phyloP scores from a whole-genome alignment of 2,888 invertebrate genomes.

The Deroplatys truncata region DNA sequence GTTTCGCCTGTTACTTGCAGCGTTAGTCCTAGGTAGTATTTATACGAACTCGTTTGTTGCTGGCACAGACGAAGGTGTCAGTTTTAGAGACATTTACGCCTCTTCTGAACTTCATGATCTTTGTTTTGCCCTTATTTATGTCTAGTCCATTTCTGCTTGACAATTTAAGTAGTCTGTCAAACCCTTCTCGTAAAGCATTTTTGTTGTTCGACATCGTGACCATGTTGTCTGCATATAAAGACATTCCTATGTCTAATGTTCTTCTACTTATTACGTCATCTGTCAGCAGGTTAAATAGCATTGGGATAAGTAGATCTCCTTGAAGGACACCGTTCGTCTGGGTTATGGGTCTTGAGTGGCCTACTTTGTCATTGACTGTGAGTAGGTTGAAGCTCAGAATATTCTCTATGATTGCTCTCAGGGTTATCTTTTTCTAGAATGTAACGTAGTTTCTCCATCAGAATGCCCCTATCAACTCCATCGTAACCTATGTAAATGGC shows the following conservation, averaged over 20 bases:
- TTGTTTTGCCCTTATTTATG: too few relatives aligned
- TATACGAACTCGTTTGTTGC: too few relatives aligned
- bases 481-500: not conserved
- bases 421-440: not conserved
- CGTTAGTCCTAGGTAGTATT: too few relatives aligned
- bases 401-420: not conserved
- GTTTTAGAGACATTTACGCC: too few relatives aligned
- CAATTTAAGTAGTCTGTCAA: too few relatives aligned
- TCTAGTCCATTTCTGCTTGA: too few relatives aligned
- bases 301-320: not conserved
- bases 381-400: not conserved
- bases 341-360: not conserved
- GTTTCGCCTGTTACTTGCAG: accelerated
- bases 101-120: too few relatives aligned
- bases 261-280: too few relatives aligned
- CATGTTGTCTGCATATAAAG: too few relatives aligned
- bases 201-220: not conserved
- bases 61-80: too few relatives aligned
- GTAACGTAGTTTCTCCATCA: not conserved
- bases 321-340: not conserved
- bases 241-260: too few relatives aligned
- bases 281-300: too few relatives aligned
- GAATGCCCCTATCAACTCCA: not conserved
- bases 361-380: not conserved
- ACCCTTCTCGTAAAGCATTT: not conserved